Evolutionary conservation across 37 sponge, comb jelly and placozoan genomes (phyloP), one percentile per base, ranked within the genome.

Genomic region (Trichoplax adhaerens): DNA sequence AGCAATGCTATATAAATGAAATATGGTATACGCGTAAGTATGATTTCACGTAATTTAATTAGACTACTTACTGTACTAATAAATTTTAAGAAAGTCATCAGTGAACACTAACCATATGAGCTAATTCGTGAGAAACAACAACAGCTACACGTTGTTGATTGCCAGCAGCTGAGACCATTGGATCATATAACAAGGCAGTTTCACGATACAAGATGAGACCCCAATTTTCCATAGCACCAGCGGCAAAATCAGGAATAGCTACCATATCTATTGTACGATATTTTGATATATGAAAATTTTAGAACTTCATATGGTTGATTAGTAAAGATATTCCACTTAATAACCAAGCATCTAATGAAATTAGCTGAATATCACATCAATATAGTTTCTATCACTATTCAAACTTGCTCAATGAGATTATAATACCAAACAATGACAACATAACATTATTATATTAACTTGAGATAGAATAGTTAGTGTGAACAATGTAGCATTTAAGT

Each of bases 151-250:
- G 56, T 62, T 87, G 88, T 68, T 87, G 87, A 68, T 76, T 71
- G 50, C 64, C 61, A 55, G 68, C 71, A 50, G 91, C 79, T 49
- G 80, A 72, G 8, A 78, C 48, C 2, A n/a, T 50, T 29, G 52
- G 48, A 56, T 89, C 76, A 67, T 82, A 85, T 60, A 94, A 77
- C 47, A 95, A 71, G 56, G 84, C 91, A 54, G 91, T 87, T 75
- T 95, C 96, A 50, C 89, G 56, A 77, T 93, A 93, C 2, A 91
- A 90, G 54, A 90, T 85, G 66, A 95, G 82, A 1, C 96, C 96
- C 96, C 96, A 95, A 79, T 94, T 94, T 83, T 94, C 95, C 95
- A 94, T 94, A 1, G 95, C 95, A 63, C 90, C 90, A 70, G 88
- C 85, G 54, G 83, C 74, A 70, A 90, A 87, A 72, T 95, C 91